phyloP scores from a whole-genome alignment of 2,797 vertebrate genomes.

The Sandelia bainsii region DNA sequence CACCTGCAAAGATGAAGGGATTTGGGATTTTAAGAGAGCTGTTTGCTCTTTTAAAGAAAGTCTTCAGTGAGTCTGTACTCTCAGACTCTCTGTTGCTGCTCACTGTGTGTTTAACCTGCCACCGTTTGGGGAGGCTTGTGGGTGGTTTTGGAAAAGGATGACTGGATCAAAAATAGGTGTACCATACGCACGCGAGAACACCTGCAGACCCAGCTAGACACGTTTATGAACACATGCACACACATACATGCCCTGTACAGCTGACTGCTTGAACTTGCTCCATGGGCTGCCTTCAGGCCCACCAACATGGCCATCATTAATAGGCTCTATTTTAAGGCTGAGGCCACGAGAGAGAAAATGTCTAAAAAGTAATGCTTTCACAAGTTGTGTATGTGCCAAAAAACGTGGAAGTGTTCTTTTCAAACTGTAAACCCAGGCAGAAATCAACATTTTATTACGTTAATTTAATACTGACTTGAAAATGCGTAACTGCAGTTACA shows the following conservation, averaged over 20 bases:
- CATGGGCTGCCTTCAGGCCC: slow-evolving; percentile 65
- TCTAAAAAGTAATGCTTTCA: slow-evolving; percentile 24
- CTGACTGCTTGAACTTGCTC: slow-evolving; percentile 52
- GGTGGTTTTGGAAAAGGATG: slow-evolving; percentile 67
- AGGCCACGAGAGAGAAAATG: slow-evolving; percentile 42
- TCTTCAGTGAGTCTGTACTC: slow-evolving; percentile 30
- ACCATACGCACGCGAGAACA: slow-evolving; percentile 40
- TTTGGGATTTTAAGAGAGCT: slow-evolving; percentile 45
- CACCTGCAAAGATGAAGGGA: slow-evolving; percentile 53
- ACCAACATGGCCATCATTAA: slow-evolving; percentile 68
- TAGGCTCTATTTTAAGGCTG: slow-evolving; percentile 56
- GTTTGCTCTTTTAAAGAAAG: slow-evolving; percentile 53
- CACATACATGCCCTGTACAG: slow-evolving; percentile 38
- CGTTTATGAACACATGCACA: slow-evolving; percentile 30
- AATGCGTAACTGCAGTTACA: background rate
- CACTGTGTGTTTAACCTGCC: slow-evolving; percentile 55
- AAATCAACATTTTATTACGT: background rate
- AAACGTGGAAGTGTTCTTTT: slow-evolving; percentile 6
- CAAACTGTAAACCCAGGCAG: background rate
- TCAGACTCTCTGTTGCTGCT: slow-evolving; percentile 30
- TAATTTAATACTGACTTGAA: background rate
- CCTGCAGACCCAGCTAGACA: slow-evolving; percentile 57
- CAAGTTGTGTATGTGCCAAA: background rate
- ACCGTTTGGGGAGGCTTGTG: slow-evolving; percentile 59
- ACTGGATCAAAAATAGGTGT: slow-evolving; percentile 68